A percentile compares a stretch with the other conserved stretches of the same genome.
These are phyloP conservation scores for Bursaphelenchus okinawaensis DNA, from an alignment of 2,888 invertebrate species.

Conservation along the genomic window DNA sequence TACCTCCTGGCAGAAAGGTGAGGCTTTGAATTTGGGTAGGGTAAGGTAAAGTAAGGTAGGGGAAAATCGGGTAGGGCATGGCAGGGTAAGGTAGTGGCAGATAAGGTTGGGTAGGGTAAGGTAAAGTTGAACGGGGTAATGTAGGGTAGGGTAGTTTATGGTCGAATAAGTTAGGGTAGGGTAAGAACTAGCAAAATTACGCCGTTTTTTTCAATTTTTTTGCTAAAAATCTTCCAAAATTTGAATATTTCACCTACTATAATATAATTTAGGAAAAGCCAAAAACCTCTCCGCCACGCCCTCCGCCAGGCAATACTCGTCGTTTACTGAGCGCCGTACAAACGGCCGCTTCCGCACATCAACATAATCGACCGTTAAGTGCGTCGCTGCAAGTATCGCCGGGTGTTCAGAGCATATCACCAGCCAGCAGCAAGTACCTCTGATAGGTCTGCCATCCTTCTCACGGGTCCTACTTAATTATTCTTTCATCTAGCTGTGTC, in stretches of 20 bases:
- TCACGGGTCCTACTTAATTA: background rate
- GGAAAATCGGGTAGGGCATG: too few relatives aligned
- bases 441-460: slow-evolving; percentile 10
- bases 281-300: slow-evolving; percentile 24
- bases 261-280: background rate
- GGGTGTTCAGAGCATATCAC: slow-evolving; percentile 12
- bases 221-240: background rate
- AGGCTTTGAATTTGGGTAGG: slow-evolving; percentile 12
- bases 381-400: slow-evolving; percentile 1
- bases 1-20: slow-evolving; percentile 52
- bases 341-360: slow-evolving; percentile 19
- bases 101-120: too few relatives aligned
- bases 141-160: too few relatives aligned
- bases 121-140: too few relatives aligned
- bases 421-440: slow-evolving; percentile 26
- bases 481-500: background rate
- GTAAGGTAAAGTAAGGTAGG: too few relatives aligned
- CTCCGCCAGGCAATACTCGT: slow-evolving; percentile 41
- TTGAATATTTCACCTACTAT: background rate
- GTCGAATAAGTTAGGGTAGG: too few relatives aligned
- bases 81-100: too few relatives aligned
- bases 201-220: too few relatives aligned
- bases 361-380: slow-evolving; percentile 18
- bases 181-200: too few relatives aligned
- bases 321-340: slow-evolving; percentile 40